Base-by-base conservation (phyloP, 2,113 vertebrate species). In the Rhodinocichla rosea region DNA sequence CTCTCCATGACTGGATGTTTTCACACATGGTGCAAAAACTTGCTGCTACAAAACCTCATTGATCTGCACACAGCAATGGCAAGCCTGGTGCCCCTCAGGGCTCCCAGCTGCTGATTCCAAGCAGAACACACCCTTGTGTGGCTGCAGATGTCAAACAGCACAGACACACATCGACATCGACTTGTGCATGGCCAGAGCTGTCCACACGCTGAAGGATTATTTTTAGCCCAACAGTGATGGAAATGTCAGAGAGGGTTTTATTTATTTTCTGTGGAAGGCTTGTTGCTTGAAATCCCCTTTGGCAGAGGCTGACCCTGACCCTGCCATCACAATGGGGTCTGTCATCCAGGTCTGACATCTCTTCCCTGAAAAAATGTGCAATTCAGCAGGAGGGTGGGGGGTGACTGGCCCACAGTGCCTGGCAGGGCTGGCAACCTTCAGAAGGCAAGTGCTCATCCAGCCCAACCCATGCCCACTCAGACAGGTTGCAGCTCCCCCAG, bases 381-480 rank as follows among this genome's bases (percentile, higher is more conserved):
- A 3, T 82, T 62, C 22, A 4, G 33, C 4, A 3, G 67, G 70
- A 76, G 22, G 9, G n/a, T n/a, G 28, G 15, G 71, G 23, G 14
- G 24, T 32, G 45, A 69, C 30, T 30, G 37, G 13, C 37, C 30
- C 52, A 22, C 44, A 1, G 0, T 37, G 28, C n/a, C 37, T 8
- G 7, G 55, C 35, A 68, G 40, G 67, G 40, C 40, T 78, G 37
- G 7, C 57, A 80, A 12, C 50, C 14, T 75, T 57, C 6, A 4
- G 55, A 81, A n/a, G 57, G 69, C 28, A 86, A 19, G 26, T 2
- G 1, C 16, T 73, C 39, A 52, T 24, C 24, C 83, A 74, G 24
- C 33, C 28, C 6, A 4, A 15, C 5, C 23, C 2, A 0, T 5
- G 3, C 16, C 42, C 35, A 55, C 12, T 28, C 3, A 1, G 16